Base-by-base conservation (phyloP, 2,797 vertebrate genomes). In the Ctenopoma multispine region DNA sequence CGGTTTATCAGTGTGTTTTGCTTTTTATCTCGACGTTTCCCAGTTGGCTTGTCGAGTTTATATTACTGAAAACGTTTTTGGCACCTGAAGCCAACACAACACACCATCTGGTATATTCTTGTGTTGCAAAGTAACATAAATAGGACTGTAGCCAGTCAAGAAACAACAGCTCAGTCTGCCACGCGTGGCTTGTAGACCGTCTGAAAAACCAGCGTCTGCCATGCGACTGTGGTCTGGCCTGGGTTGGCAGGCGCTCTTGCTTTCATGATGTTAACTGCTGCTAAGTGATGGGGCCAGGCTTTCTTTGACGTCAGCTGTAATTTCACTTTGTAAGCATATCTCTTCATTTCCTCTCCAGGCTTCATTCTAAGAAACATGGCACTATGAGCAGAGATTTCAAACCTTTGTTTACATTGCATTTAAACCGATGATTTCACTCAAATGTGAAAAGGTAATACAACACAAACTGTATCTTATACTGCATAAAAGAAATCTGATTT, bases 321-420 rank as follows among this genome's bases (percentile, higher is more conserved):
- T 89, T 89, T 88, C 67, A 80, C 82, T 83, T 72, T 82, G 80
- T 86, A 79, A 89, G 82, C 87, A 50, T 48, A 78, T 89, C 81
- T 71, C 83, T 73, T 79, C 60, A 64, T 88, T 91, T 90, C 80
- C 88, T 81, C 80, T 69, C 43, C 1, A 18, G 80, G 64, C 58
- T 57, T 71, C 51, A 56, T 57, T 81, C 27, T 58, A 29, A 75
- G 67, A 69, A 77, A 68, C 69, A 76, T 63, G 62, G 59, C 69
- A 55, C 73, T 40, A 8, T 20, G 53, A 63, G 51, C 20, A 53
- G 36, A 61, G 59, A 70, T 75, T 78, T 75, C 23, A 68, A 68
- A 48, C 49, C 31, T 79, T 86, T 87, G 79, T 88, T 90, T 78
- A 86, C 70, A 67, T 54, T 62, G 57, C 41, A 63, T 31, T 74